Evolutionary conservation across 2,888 invertebrate genomes (phyloP), one percentile per base, ranked within the genome.

Genomic region (Ypsolopha scabrella): DNA sequence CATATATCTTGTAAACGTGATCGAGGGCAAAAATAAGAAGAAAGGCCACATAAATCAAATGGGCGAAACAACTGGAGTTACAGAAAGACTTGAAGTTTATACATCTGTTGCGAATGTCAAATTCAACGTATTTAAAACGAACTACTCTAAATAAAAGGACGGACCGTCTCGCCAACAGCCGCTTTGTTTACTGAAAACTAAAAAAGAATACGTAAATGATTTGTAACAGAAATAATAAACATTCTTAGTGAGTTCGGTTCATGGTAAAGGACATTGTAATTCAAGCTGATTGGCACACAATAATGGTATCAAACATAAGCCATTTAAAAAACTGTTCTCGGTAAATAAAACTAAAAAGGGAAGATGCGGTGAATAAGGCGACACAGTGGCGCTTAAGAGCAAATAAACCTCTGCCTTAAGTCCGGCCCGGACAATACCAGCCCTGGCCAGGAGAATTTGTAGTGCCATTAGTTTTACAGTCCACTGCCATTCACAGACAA

Each of bases 211-310:
- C 79, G 75, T 73, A 78, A 55, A 80, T 75, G 71, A 80, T 77
- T 78, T 77, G 76, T 73, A 70, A 75, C 70, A 75, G 77, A 78
- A 80, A 78, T 72, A 78, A 73, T 71, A 76, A 71, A 76, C 68
- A 74, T 75, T 75, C 75, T 72, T 72, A 69, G 72, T 68, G 74
- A 73, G 79, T 77, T 82, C 83, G 80, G 81, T 67, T 68, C 68
- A 71, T 65, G 70, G 67, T 74, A 85, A 83, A 81, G 80, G 82
- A 86, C 83, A 85, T 83, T 85, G 85, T 86, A 85, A 83, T 83
- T 86, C 86, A 83, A 71, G 61, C 75, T 83, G 86, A 86, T 85
- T 86, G 86, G 85, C 85, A 86, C 80, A 86, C 86, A 86, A 86
- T 86, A 86, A 85, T 82, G 80, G 82, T 82, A 81, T 83, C 85